Evolutionary conservation across 2,888 invertebrate species (phyloP).

Genomic region (Drosophila helvetica): DNA sequence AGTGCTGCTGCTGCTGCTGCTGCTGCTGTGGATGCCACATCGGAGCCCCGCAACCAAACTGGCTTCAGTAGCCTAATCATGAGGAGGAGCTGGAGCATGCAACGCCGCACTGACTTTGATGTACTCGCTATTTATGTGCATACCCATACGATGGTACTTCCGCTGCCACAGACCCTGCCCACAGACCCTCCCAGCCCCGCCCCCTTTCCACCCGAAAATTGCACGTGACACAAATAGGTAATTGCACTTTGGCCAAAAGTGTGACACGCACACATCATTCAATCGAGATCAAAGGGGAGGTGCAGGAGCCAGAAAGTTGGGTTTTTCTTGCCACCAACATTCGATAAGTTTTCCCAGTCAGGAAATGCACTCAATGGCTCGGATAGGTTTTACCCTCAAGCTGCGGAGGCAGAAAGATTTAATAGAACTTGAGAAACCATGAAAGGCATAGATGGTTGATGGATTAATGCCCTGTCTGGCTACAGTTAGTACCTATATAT

Average conservation of each 20-base stretch:
- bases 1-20: constrained; percentile 4
- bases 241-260: constrained; percentile 66
- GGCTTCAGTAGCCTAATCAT: constrained; percentile 61
- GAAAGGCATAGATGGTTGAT: too few relatives aligned
- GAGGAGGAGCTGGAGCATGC: constrained; percentile 36
- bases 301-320: constrained; percentile 7
- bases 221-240: constrained; percentile 80
- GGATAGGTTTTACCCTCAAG: constrained; percentile 18
- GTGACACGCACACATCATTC: constrained; percentile 45
- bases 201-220: constrained; percentile 35
- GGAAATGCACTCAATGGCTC: constrained; percentile 33
- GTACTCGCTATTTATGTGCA: constrained; percentile 59
- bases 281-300: constrained; percentile 23
- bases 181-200: constrained; percentile 5
- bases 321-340: constrained; percentile 28
- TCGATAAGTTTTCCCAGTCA: constrained; percentile 35
- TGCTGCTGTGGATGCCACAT: constrained; percentile 12
- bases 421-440: too few relatives aligned
- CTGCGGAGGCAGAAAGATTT: too few relatives aligned
- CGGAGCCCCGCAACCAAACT: constrained; percentile 46
- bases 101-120: constrained; percentile 53
- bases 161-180: constrained; percentile 20
- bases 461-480: fast-evolving
- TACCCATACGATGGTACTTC: constrained; percentile 20
- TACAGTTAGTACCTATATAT: too few relatives aligned